Evolutionary conservation across 2,797 vertebrate species (phyloP), one percentile per base, ranked within the genome.

Genomic region (Gephyroberyx darwinii): DNA sequence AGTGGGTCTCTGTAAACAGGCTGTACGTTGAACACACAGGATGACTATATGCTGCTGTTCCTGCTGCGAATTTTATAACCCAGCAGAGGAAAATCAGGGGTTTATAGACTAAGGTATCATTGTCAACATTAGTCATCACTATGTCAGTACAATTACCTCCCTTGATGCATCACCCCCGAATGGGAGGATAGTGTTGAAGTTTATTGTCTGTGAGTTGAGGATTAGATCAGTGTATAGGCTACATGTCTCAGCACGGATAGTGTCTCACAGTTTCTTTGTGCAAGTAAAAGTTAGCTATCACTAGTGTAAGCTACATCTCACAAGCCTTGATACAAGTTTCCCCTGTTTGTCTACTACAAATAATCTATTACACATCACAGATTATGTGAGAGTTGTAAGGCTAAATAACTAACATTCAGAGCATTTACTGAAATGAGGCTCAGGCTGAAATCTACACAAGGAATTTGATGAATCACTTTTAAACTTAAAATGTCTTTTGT

Each of bases 61-160:
- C 58, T 70, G 65, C 68, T 78, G 12, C 55, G 80, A 86, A 86
- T 80, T 71, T 64, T 74, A 43, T 48, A 81, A 83, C 31, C 47
- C 67, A 50, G 80, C 80, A 53, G 77, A 83, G 68, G 69, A 60
- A 87, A 75, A 84, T 82, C 80, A 54, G 71, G 79, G 63, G 84
- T 90, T 92, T 92, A 92, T 92, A 86, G 86, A 78, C 77, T n/a
- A 57, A 62, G 79, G 80, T 75, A 74, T 74, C 78, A 82, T 85
- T 87, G 89, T 84, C 84, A 81, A 82, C 77, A 41, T 91, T 84
- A 90, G 51, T 92, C 92, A 92, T 91, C 80, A 55, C 82, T 89
- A 87, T 86, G 90, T 92, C 91, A 88, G 85, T 86, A 74, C 89
- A 90, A 89, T 91, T 84, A 86, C 83, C 73, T 76, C 80, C 85